Base-by-base conservation (phyloP, 2,888 invertebrate genomes). In the Tupiocoris notatus region DNA sequence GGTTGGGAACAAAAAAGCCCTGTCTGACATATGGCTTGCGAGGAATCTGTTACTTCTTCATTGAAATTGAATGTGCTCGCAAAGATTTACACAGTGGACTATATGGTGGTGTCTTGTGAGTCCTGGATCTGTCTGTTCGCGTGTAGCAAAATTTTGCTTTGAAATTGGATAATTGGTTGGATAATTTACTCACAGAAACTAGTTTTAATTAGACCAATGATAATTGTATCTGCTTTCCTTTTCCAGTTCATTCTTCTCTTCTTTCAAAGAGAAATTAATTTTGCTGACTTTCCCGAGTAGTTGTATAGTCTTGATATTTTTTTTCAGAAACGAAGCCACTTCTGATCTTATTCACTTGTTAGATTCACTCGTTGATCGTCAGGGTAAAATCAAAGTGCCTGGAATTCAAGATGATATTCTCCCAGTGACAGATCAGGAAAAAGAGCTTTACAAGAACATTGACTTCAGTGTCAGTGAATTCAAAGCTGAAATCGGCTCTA, bases 1-100 rank as follows among this genome's bases (percentile, higher is more conserved):
- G 98, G 98, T 86, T 99, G 77, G 98, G 98, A 0, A 96, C 92
- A 78, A 91, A 90, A n/a, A 96, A 95, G 83, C 98, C 99, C 0
- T 98, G 98, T 83, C 89, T 99, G 78, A 98, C 98, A 0, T 98
- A 98, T 84, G 98, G 98, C 2, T 87, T 99, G 12, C 88, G 97
- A 80, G 98, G 98, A 17, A 88, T 96, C 77, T 94, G 93, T 83
- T 98, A 98, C 84, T 99, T 95, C 84, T 89, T 89, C 81, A 82
- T 96, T 58, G 94, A 96, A 85, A 88, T 98, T 9, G 90, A 92
- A 83, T 95, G 98, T 84, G 93, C 97, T 9, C 84, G 86, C 57
- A 95, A 94, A 86, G 98, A 99, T 87, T 86, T 99, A 63, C 78
- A 99, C 84, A 97, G 97, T 83, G 98, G 98, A 21, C 91, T 94